Base-by-base conservation (phyloP, 2,888 invertebrate genomes). In the Caenorhabditis sp. region DNA sequence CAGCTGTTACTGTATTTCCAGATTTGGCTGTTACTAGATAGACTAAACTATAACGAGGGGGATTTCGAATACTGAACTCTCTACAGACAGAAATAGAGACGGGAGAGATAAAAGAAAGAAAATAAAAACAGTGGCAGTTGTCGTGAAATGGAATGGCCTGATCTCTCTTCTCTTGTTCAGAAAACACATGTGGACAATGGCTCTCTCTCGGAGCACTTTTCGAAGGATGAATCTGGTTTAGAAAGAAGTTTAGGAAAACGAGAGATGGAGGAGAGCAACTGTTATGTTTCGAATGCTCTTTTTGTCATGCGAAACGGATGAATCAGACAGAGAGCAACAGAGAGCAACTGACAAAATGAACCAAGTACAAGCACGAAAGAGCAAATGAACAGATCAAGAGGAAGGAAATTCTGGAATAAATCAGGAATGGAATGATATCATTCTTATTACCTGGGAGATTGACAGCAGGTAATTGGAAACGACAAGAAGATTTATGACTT, bases 121-220 rank as follows among this genome's bases (percentile, higher is more conserved):
- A 68, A 68, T 68, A 68, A 68, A 54, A 51, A 54, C 68, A 68
- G 54, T 54, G 68, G 7, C 68, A 68, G 54, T 54, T 68, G 66
- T 35, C 49, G 7, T 6, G 28, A 16, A 54, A 19, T 28, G 19
- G 66, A 28, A 68, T 68, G 68, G 68, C 68, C 51, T 68, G 68
- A 68, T 68, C 54, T 38, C 66, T 68, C 51, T n/a, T 49, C 44
- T 54, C 54, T 54, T 26, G 63, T 24, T 63, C 63, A 24, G 19
- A 26, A 41, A 22, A 16, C 26, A n/a, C 26, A 16, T 51, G 38
- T 61, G 68, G 68, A 68, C 68, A 68, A 68, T 68, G 68, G 68
- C 68, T 68, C 54, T 54, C 38, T 68, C n/a, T n/a, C n/a, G n/a
- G 54, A 68, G 68, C 49, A 66, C 66, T 61, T 54, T 61, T 58